These are phyloP conservation scores for Amblyraja radiata DNA, from an alignment of 2,797 vertebrate species.

Conservation along the genomic window DNA sequence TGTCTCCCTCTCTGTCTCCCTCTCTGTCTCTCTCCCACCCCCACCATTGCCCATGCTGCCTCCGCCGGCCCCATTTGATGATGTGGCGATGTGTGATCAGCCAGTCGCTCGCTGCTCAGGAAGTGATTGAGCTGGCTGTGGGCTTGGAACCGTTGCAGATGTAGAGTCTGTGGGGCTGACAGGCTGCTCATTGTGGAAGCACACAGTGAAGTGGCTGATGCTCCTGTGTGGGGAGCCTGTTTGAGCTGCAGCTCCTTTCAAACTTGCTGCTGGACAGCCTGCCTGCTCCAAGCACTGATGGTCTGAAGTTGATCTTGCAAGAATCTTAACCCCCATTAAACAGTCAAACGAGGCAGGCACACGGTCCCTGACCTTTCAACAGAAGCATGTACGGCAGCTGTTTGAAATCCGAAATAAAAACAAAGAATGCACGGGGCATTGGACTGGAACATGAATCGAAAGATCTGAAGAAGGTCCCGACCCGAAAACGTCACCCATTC, in stretches of 20 bases:
- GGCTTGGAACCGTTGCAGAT: conserved; percentile 54
- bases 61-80: neutral
- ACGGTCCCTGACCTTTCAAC: neutral
- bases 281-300: neutral
- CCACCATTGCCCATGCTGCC: neutral
- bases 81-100: conserved; percentile 53
- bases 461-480: no score
- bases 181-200: neutral
- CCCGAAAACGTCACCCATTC: no score
- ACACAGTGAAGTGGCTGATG: neutral
- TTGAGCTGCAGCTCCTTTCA: neutral
- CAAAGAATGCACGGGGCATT: no score
- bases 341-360: neutral
- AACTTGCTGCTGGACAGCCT: neutral
- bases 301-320: neutral
- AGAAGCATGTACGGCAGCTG: no score
- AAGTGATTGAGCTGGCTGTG: conserved; percentile 53
- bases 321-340: neutral
- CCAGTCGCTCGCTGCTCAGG: conserved; percentile 45
- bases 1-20: no score
- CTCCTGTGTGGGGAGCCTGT: neutral
- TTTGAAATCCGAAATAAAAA: no score
- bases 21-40: neutral
- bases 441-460: no score
- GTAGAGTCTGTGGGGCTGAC: conserved; percentile 42